Evolutionary conservation across 2,797 vertebrate genomes (phyloP).

Genomic region (Tinamus major): DNA sequence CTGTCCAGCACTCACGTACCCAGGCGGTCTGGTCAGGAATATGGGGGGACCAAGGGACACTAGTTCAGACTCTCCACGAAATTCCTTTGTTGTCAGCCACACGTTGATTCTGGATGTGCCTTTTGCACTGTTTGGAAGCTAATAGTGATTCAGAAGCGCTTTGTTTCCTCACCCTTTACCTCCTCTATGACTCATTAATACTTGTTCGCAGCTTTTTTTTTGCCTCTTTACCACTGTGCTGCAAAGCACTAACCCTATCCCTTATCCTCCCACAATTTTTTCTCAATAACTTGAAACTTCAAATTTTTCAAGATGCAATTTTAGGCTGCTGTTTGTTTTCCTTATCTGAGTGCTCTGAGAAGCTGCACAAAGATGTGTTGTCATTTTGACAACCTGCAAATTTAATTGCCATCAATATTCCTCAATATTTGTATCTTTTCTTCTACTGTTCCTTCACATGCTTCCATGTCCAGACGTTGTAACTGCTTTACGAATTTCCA

Average conservation of each 20-base stretch:
- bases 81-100: background rate
- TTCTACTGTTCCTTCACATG: background rate
- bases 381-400: background rate
- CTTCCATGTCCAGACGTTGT: background rate
- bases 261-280: background rate
- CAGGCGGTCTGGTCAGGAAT: background rate
- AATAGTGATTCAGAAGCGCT: background rate
- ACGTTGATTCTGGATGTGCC: background rate
- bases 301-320: background rate
- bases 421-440: background rate
- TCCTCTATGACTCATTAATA: background rate
- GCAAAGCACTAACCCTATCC: background rate
- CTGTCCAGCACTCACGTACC: background rate
- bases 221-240: background rate
- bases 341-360: background rate
- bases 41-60: background rate
- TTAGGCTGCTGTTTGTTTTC: background rate
- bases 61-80: background rate
- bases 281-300: background rate
- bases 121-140: accelerated
- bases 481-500: background rate
- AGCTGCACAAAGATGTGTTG: background rate
- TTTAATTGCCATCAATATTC: accelerated
- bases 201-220: background rate
- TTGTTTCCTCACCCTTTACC: background rate